Conservation (phyloP, 2,888 invertebrate species). For the Archips xylosteana region DNA sequence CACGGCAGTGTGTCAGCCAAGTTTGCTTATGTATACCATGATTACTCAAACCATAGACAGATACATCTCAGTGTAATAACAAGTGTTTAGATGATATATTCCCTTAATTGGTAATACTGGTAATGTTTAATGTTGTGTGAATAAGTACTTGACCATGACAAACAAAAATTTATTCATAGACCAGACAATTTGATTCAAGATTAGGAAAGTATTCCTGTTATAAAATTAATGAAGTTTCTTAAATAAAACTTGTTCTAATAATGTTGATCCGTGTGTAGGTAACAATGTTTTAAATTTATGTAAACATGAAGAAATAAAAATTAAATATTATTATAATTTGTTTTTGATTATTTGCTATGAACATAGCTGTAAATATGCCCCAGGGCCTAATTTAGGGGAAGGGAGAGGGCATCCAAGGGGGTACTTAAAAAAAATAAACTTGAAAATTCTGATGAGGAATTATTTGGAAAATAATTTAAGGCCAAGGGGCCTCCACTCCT, state of each 20-base stretch:
- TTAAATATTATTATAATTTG: conserved; percentile 43
- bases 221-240: conserved; percentile 25
- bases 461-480: too few relatives aligned
- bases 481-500: too few relatives aligned
- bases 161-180: neutral
- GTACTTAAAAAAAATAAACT: too few relatives aligned
- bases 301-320: conserved; percentile 63
- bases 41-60: conserved; percentile 1
- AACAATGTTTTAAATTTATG: conserved; percentile 58
- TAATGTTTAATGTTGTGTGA: conserved; percentile 11
- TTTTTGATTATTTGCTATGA: neutral
- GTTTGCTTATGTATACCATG: neutral
- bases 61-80: neutral
- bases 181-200: conserved; percentile 16
- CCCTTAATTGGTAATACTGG: conserved; percentile 12
- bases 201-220: conserved; percentile 16
- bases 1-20: too few relatives aligned
- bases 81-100: conserved; percentile 17
- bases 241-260: conserved; percentile 42
- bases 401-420: too few relatives aligned
- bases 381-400: too few relatives aligned
- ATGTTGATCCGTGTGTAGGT: conserved; percentile 69
- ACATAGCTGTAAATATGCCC: neutral
- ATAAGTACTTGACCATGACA: conserved; percentile 8
- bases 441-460: too few relatives aligned